Base-by-base conservation (phyloP, 2,113 vertebrate species). In the Syngnathus typhle region DNA sequence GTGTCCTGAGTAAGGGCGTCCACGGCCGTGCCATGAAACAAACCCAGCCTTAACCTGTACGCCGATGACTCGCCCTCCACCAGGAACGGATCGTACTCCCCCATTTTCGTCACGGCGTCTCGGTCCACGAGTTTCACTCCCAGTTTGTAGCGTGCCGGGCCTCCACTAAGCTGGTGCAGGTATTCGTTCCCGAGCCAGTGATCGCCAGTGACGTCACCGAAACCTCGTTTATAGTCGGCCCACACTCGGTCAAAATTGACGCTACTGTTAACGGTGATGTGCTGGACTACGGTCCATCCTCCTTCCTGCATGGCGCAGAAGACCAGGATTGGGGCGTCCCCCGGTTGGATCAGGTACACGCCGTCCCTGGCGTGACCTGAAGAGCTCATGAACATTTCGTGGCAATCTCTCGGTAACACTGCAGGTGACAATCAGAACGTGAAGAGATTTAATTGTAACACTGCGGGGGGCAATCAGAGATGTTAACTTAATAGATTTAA, bases 221-320 rank as follows among this genome's bases (percentile, higher is more conserved):
- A 95, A 65, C 94, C 94, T 0, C 78, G 81, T 75, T 93, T 94
- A 74, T 95, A 96, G 68, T 95, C 93, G n/a, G 80, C 82, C 94
- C 94, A 96, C 46, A 87, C 87, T 18, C 92, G 82, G 64, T 96
- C 94, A 13, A 95, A 96, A 68, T 92, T 80, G 0, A 94, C 84
- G 16, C 89, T 94, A 78, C 93, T 92, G 63, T 96, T 95, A 37
- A 92, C 89, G 3, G 94, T 96, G 72, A 95, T 95, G 60, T 95
- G 94, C 81, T 95, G 94, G 70, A 96, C 89, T 47, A 95, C 87
- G 0, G 94, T 95, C 94, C 94, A 96, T 58, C 94, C 94, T 7
- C 93, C 94, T 1, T 93, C 92, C 74, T 91, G 89, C 94, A 96
- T 96, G 78, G 91, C 89, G 64, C 94, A 95, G 70, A 73, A 92